A percentile compares a stretch with the other conserved stretches of the same genome.
Evolutionary conservation across 2,113 vertebrate species (phyloP).

Genomic region (Orientallactaga bullata): DNA sequence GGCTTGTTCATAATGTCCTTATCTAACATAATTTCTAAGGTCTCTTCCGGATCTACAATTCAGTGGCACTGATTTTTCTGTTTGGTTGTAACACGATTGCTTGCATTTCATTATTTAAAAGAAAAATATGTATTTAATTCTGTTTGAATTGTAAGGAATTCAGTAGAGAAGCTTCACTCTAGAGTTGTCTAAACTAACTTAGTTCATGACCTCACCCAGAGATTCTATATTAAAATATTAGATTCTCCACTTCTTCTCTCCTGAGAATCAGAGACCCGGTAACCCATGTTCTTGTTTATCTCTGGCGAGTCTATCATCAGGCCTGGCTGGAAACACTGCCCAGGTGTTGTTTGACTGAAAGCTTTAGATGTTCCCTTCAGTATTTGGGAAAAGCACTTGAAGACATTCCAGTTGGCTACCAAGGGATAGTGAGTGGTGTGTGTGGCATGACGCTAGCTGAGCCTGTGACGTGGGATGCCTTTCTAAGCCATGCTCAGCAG

Average conservation of each 20-base stretch:
- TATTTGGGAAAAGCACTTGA: conserved; percentile 18
- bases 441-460: background rate
- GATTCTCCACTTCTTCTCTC: background rate
- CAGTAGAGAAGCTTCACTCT: conserved; percentile 78
- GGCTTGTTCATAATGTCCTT: too few relatives aligned
- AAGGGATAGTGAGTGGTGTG: background rate
- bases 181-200: conserved; percentile 35
- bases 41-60: background rate
- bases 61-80: conserved; percentile 18
- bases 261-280: background rate
- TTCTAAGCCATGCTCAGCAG: background rate
- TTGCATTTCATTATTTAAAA: conserved; percentile 82
- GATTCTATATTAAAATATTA: conserved; percentile 2
- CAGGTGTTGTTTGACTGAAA: background rate
- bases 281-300: conserved; percentile 13
- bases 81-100: too few relatives aligned
- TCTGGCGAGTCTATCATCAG: background rate
- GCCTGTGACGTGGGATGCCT: background rate
- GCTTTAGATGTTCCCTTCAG: conserved; percentile 21
- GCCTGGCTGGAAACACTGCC: background rate
- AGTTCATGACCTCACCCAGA: conserved; percentile 17
- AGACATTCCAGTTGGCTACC: background rate
- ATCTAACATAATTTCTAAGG: background rate
- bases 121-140: conserved; percentile 74
- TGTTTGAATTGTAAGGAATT: conserved; percentile 63